Conservation (phyloP, 2,888 invertebrate genomes). For the Drosophila paracracens region DNA sequence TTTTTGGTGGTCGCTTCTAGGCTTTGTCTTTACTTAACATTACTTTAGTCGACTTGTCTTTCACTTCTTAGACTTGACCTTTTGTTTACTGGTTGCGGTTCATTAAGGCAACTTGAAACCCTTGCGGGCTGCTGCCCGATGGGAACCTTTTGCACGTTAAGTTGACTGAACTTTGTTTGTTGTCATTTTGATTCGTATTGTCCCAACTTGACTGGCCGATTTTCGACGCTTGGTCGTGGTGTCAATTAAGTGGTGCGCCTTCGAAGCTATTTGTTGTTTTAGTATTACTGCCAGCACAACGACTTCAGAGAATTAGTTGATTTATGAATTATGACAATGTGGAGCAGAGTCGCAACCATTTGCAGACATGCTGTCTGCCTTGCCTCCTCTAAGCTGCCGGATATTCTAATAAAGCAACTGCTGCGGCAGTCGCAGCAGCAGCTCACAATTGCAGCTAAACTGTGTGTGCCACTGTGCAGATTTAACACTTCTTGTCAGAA, state of each 20-base stretch:
- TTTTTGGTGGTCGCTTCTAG: conserved; percentile 42
- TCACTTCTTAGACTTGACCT: conserved; percentile 69
- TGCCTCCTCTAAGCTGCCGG: conserved; percentile 74
- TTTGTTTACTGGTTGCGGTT: conserved; percentile 70
- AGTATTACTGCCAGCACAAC: conserved; percentile 49
- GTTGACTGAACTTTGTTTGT: conserved; percentile 38
- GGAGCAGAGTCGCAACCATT: conserved; percentile 36
- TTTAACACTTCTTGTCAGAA: conserved; percentile 84
- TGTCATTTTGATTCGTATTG: conserved; percentile 24
- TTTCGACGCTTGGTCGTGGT: conserved; percentile 21
- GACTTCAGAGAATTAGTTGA: conserved; percentile 79
- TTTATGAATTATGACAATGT: conserved; percentile 82
- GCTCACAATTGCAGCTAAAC: conserved; percentile 57
- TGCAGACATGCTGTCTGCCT: conserved; percentile 65
- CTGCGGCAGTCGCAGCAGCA: conserved; percentile 24
- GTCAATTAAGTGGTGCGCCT: conserved; percentile 55
- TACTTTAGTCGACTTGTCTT: conserved; percentile 43
- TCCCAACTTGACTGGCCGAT: conserved; percentile 11
- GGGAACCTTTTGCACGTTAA: conserved; percentile 46
- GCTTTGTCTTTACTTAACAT: conserved; percentile 45
- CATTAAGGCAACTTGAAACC: conserved; percentile 79
- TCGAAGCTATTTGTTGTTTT: conserved; percentile 65
- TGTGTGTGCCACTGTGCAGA: conserved; percentile 70
- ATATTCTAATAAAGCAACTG: conserved; percentile 79
- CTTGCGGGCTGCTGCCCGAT: conserved; percentile 36